Percentiles rank a stretch among this genome's conserved stretches.
These are phyloP conservation scores for Delphinus delphis DNA, from an alignment of 2,113 vertebrate genomes.

Conservation along the genomic window DNA sequence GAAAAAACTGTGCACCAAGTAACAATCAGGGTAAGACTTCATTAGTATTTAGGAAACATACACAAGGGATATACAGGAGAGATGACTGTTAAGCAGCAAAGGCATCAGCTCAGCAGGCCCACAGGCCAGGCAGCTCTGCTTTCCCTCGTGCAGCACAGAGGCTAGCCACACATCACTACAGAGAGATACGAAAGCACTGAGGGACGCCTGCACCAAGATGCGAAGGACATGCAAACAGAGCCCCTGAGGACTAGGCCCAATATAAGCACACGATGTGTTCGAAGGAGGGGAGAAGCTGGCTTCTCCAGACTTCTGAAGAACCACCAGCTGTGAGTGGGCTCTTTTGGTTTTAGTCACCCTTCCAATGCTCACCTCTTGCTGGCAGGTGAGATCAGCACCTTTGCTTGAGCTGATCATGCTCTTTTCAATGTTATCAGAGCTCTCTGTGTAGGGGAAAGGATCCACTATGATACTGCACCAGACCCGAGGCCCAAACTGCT, in stretches of 20 bases:
- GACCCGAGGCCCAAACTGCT: slow-evolving; percentile 96
- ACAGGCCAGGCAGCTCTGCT: not conserved
- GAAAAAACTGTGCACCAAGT: not conserved
- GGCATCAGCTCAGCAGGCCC: not conserved
- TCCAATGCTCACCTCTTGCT: slow-evolving; percentile 86
- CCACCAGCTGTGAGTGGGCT: not conserved
- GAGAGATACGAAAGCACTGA: not conserved
- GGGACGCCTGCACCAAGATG: not conserved
- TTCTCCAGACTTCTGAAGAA: not conserved
- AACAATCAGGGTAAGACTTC: not conserved
- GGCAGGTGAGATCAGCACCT: slow-evolving; percentile 74
- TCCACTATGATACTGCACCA: slow-evolving; percentile 99
- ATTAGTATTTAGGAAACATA: not conserved
- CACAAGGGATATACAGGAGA: not conserved
- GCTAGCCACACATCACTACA: not conserved
- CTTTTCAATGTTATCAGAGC: slow-evolving; percentile 62
- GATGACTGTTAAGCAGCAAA: not conserved
- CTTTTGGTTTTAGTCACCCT: not conserved
- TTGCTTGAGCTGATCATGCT: slow-evolving; percentile 47
- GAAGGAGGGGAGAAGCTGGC: not conserved
- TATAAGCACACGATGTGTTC: not conserved
- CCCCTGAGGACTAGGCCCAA: not conserved
- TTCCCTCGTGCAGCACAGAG: not conserved
- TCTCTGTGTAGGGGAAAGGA: slow-evolving; percentile 76
- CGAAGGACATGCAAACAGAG: not conserved